These are phyloP conservation scores for Noturus placidus DNA, from an alignment of 2,113 vertebrate species.

Conservation along the genomic window DNA sequence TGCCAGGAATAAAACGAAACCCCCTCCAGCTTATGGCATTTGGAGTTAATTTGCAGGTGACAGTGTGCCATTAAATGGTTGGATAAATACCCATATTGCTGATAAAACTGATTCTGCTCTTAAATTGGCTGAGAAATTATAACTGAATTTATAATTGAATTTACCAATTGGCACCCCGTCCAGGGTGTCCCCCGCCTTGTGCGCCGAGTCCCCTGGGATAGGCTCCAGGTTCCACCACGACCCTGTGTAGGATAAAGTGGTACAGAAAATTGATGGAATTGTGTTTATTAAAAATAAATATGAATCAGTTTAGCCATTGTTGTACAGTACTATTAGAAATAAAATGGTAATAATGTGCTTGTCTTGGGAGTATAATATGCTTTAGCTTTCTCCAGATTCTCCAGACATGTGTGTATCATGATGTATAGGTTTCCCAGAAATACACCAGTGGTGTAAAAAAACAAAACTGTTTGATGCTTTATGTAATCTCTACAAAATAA, in stretches of 20 bases:
- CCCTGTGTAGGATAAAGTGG: no score
- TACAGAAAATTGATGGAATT: background rate
- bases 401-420: background rate
- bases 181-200: no score
- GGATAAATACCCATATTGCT: background rate
- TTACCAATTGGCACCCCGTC: no score
- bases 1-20: background rate
- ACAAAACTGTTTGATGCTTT: no score
- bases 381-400: background rate
- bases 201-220: no score
- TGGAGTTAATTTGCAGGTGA: background rate
- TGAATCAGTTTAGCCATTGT: background rate
- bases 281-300: background rate
- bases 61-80: background rate
- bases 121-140: background rate
- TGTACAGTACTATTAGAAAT: background rate
- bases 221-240: no score
- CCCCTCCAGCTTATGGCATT: background rate
- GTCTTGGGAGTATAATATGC: background rate
- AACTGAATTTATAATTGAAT: background rate
- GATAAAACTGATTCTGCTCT: background rate
- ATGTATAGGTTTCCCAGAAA: background rate
- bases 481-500: no score
- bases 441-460: no score
- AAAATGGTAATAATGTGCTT: background rate